phyloP scores from a whole-genome alignment of 1,140 invertebrate species.

The Argopecten irradians region DNA sequence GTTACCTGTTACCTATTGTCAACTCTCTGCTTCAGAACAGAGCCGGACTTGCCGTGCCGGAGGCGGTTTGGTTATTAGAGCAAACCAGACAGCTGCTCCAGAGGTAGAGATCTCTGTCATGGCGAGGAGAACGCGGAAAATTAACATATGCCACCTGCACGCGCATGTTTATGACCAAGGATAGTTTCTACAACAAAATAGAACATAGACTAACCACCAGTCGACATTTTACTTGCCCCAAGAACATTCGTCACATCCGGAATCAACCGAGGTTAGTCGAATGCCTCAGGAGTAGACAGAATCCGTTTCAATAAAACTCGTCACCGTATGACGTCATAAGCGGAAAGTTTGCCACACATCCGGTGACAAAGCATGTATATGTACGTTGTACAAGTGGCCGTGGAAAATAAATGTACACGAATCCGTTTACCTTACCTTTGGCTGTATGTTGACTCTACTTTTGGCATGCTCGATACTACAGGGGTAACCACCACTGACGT shows the following conservation, averaged over 20 bases:
- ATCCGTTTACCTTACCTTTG: too few relatives aligned
- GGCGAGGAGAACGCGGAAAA: not conserved
- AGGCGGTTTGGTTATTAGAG: conserved; percentile 13
- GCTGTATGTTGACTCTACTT: too few relatives aligned
- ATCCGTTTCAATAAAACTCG: not conserved
- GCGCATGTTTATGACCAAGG: not conserved
- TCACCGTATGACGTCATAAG: not conserved
- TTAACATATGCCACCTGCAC: conserved; percentile 5
- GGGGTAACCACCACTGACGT: too few relatives aligned
- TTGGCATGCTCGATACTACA: too few relatives aligned
- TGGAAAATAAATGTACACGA: too few relatives aligned
- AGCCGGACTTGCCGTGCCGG: not conserved
- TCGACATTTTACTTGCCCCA: not conserved
- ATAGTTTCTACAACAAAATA: not conserved
- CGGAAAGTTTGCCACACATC: not conserved
- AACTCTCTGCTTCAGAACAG: not conserved
- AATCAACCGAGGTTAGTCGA: too few relatives aligned
- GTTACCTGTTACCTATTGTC: not conserved
- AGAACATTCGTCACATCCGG: too few relatives aligned
- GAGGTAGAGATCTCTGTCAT: not conserved
- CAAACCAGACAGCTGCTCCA: not conserved
- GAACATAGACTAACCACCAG: not conserved
- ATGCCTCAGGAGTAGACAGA: not conserved
- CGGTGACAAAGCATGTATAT: not conserved
- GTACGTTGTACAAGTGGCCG: too few relatives aligned